Evolutionary conservation across 2,797 vertebrate genomes (phyloP).

Genomic region (Anguilla pacifica): DNA sequence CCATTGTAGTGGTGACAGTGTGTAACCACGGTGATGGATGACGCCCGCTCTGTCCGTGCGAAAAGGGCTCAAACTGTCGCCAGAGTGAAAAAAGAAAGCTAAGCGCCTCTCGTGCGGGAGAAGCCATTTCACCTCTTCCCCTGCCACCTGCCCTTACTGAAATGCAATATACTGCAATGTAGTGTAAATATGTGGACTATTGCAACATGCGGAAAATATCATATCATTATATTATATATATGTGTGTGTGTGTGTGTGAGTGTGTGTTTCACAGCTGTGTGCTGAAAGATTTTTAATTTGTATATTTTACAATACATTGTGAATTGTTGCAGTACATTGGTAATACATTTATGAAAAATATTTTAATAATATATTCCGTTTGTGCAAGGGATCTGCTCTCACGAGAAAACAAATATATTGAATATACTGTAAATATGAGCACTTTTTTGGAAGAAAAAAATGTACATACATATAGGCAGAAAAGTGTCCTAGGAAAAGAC

Average conservation of each 20-base stretch:
- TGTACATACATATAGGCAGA: constrained; percentile 48
- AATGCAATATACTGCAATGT: neutral
- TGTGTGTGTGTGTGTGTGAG: too few relatives aligned
- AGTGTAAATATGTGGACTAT: constrained; percentile 66
- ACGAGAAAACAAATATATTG: neutral
- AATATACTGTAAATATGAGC: neutral
- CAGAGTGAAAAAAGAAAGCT: constrained; percentile 54
- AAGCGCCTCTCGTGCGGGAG: constrained; percentile 50
- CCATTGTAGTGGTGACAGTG: constrained; percentile 68
- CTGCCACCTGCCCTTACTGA: neutral
- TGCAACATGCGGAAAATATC: constrained; percentile 8
- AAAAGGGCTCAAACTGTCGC: constrained; percentile 37
- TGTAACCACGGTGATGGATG: constrained; percentile 62
- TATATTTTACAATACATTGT: too few relatives aligned
- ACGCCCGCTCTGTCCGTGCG: constrained; percentile 38
- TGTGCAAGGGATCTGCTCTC: too few relatives aligned
- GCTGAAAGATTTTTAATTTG: too few relatives aligned
- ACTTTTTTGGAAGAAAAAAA: neutral
- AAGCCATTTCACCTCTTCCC: too few relatives aligned
- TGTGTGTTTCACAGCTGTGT: too few relatives aligned
- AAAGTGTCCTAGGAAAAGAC: constrained; percentile 56
- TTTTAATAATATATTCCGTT: too few relatives aligned
- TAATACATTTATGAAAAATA: too few relatives aligned
- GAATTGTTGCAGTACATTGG: too few relatives aligned
- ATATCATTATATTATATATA: too few relatives aligned